Evolutionary conservation across 2,797 vertebrate species (phyloP), one percentile per base, ranked within the genome.

Genomic region (Heteromormyrus szaboi): DNA sequence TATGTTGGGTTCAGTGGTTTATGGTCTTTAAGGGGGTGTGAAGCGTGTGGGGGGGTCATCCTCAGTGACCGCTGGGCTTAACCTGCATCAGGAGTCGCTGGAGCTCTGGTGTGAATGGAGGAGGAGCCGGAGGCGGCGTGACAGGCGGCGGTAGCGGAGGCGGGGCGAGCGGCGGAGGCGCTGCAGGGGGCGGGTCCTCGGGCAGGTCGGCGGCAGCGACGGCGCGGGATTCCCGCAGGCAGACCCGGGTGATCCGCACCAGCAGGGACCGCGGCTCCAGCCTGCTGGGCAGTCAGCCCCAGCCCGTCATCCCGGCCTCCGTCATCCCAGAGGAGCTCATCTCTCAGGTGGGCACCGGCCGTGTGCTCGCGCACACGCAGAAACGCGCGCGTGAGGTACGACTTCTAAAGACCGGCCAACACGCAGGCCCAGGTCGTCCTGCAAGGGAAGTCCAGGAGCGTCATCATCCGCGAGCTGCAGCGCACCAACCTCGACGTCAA

Each of bases 281-380:
- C 19, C 97, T 99, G 65, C 92, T 99, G 85, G 98, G 99, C 87
- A 99, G 98, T 93, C 99, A 99, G 48, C 99, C 99, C 12, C 99
- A 99, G 88, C 99, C 99, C 0, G 98, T 99, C 90, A 99, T 99
- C 92, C 99, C 99, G 87, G 99, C 99, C 0, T 99, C 99, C 0
- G 99, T 99, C 93, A 99, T 99, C 95, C 99, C 99, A 2, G 99
- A 99, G 94, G 99, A 99, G 89, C 97, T 99, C 2, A 99, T 99
- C 92, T 99, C 99, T 91, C 99, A 99, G 98, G 99, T 99, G 17
- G 85, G 83, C 12, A 0, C 65, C 12, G 65, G 72, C 33, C 11
- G 5, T 2, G 17, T 1, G 6, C 6, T 1, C 19, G 0, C 72
- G 3, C 37, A 44, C 33, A 19, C 14, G 17, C 33, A 17, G 12